These are phyloP conservation scores for Meloe dianella DNA, from an alignment of 2,888 invertebrate genomes.

Conservation along the genomic window DNA sequence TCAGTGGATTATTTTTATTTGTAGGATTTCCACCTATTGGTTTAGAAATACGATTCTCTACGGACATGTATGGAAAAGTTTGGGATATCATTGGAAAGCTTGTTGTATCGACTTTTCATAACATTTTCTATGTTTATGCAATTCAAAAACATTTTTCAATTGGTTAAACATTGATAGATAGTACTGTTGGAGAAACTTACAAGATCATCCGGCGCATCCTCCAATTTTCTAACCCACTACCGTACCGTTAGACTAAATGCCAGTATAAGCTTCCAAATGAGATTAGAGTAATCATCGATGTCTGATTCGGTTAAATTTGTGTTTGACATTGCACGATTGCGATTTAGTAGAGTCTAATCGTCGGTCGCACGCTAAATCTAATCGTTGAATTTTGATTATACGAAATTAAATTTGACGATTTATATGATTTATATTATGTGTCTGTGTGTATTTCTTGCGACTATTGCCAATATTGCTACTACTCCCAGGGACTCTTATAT, in stretches of 20 bases:
- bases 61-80: not conserved
- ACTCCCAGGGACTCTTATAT: slow-evolving; percentile 18
- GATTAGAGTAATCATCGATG: slow-evolving; percentile 28
- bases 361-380: slow-evolving; percentile 12
- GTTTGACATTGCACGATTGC: not conserved
- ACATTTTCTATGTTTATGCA: not conserved
- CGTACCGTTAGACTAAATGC: no score
- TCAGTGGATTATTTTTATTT: slow-evolving; percentile 3
- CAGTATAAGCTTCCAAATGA: slow-evolving; percentile 20
- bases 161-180: not conserved
- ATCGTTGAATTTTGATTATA: slow-evolving; percentile 27
- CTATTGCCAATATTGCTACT: not conserved
- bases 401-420: slow-evolving; percentile 19
- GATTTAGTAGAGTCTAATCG: not conserved
- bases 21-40: not conserved
- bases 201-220: slow-evolving; percentile 12
- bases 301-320: slow-evolving; percentile 28
- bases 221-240: not conserved
- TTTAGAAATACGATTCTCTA: not conserved
- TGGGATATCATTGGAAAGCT: not conserved
- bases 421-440: slow-evolving; percentile 8
- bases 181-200: no score
- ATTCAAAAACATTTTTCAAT: not conserved
- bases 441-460: not conserved
- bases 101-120: not conserved